Percentiles rank a stretch among this genome's conserved stretches.
phyloP scores from a whole-genome alignment of 2,888 invertebrate species.

The Keiferia lycopersicella region DNA sequence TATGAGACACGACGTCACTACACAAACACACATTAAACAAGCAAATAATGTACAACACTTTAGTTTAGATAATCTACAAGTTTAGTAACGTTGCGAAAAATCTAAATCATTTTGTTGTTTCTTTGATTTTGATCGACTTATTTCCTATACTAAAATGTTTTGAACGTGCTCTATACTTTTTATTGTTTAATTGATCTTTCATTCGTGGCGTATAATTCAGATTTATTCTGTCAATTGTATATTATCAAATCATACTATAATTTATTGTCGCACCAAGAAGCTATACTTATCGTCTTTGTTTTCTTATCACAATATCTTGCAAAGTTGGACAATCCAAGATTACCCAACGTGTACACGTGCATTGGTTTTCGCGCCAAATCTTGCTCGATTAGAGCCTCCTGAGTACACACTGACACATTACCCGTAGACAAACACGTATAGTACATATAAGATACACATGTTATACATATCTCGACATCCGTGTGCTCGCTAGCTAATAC shows the following conservation, averaged over 20 bases:
- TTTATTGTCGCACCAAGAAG: not conserved
- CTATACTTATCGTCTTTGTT: not conserved
- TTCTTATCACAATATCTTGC: not conserved
- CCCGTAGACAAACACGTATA: conserved; percentile 20
- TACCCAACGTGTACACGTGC: conserved; percentile 8
- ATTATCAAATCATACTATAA: not conserved
- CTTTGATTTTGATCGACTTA: too few relatives aligned
- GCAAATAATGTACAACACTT: too few relatives aligned
- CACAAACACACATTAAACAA: not conserved
- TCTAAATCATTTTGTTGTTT: too few relatives aligned
- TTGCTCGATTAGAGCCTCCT: conserved; percentile 11
- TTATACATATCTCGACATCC: conserved; percentile 26
- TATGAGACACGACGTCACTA: not conserved
- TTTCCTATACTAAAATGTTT: too few relatives aligned
- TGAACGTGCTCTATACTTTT: too few relatives aligned
- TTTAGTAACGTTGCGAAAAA: too few relatives aligned
- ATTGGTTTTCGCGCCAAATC: conserved; percentile 13
- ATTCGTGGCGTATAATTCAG: too few relatives aligned
- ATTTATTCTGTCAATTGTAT: not conserved
- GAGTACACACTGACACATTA: conserved; percentile 21
- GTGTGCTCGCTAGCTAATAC: conserved; percentile 38
- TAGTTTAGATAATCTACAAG: too few relatives aligned
- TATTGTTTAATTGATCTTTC: too few relatives aligned
- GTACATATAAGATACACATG: conserved; percentile 1
- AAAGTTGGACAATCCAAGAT: conserved; percentile 3